Conservation (phyloP, 2,113 vertebrate species). For the Oncorhynchus keta region DNA sequence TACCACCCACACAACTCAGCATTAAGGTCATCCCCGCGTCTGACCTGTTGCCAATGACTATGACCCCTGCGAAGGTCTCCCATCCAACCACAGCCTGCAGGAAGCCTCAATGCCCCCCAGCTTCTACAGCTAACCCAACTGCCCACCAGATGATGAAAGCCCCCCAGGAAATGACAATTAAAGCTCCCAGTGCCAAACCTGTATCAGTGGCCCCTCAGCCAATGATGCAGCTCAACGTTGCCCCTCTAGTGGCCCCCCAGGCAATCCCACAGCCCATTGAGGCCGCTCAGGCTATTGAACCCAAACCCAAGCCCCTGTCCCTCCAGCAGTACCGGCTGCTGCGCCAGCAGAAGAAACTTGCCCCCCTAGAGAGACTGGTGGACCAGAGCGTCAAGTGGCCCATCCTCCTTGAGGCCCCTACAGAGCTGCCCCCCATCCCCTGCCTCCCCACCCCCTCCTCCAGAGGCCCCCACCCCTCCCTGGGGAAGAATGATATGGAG, state of each 20-base stretch:
- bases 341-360: slow-evolving; percentile 81
- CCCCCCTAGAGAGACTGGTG: slow-evolving; percentile 36
- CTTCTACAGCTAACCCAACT: not conserved
- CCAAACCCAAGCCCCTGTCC: slow-evolving; percentile 86
- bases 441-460: slow-evolving; percentile 75
- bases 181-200: no score
- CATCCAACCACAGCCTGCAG: not conserved
- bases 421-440: slow-evolving; percentile 85
- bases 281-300: slow-evolving; percentile 58
- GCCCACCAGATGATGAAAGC: not conserved
- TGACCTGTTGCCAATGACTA: not conserved
- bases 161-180: no score
- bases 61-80: not conserved
- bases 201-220: not conserved
- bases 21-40: not conserved
- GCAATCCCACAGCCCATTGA: not conserved
- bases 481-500: slow-evolving; percentile 47
- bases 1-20: not conserved
- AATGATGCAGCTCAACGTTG: not conserved
- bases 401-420: slow-evolving; percentile 83
- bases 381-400: slow-evolving; percentile 85
- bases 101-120: not conserved
- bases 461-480: slow-evolving; percentile 29
- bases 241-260: not conserved
- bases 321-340: slow-evolving; percentile 88